Evolutionary conservation across 2,888 invertebrate genomes (phyloP), one percentile per base, ranked within the genome.

Genomic region (Torymus auratus): DNA sequence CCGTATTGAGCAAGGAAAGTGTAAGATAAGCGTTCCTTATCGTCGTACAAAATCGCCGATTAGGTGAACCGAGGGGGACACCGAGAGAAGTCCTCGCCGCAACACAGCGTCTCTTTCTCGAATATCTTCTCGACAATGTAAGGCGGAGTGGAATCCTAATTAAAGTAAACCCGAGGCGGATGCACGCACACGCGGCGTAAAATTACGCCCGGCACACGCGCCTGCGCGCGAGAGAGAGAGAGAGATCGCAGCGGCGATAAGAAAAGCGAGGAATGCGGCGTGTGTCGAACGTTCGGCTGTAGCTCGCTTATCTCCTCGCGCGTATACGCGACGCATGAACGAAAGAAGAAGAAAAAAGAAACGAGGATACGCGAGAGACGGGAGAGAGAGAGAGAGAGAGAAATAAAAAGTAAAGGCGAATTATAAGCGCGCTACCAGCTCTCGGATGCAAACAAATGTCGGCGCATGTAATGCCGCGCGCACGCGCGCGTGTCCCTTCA

Each of bases 1-100:
- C 67, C 60, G 58, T 68, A 80, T 76, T 76, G 61, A 80, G 76
- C 15, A 77, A 72, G 72, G 80, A 77, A 76, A 81, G 80, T 68
- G 68, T 60, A 23, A 65, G 75, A 70, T 74, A 74, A 64, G 73
- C 56, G 17, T 1, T 12, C 2, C 72, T 69, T 72, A 80, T 80
- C 80, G 58, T 3, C 41, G 41, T 10, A 52, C 71, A 28, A 20
- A 67, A 75, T 75, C 80, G 53, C 0, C 75, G 80, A 80, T 80
- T 80, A 75, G 75, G 41, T 41, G 41, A 41, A 41, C 41, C 41
- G 7, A 41, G 41, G 7, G 52, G 13, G 15, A 4, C 12, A 13
- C 55, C 13, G n/a, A 11, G 60, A 20, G 50, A 70, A 41, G 50
- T 11, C 53, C 60, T 53, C 28, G 62, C 55, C 23, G 2, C 7